Conservation (phyloP, 2,888 invertebrate genomes). For the Xanthorhoe designata region DNA sequence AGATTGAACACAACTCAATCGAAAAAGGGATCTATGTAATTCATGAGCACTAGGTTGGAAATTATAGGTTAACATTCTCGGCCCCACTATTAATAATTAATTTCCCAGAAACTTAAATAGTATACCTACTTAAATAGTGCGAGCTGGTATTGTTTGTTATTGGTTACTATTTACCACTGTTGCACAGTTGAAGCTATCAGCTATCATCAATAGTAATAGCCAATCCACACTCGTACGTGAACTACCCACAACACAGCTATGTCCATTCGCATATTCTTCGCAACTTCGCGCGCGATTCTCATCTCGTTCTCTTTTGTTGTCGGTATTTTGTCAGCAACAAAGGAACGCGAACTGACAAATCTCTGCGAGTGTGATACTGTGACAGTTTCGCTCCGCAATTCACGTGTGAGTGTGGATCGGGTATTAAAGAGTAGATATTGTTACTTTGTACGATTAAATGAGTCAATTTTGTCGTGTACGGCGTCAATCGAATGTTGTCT, state of each 20-base stretch:
- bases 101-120: background rate
- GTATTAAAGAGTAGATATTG: background rate
- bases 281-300: too few species aligned
- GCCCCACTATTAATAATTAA: background rate
- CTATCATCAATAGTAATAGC: background rate
- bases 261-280: too few species aligned
- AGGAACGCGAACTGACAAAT: too few species aligned
- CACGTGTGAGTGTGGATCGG: too few species aligned
- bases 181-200: background rate
- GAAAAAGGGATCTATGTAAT: background rate
- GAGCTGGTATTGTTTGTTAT: background rate
- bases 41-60: background rate
- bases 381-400: too few species aligned
- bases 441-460: conserved; percentile 13
- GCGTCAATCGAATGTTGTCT: conserved; percentile 59
- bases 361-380: too few species aligned
- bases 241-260: too few species aligned
- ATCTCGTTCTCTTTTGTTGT: too few species aligned
- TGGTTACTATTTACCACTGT: background rate
- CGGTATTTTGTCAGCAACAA: too few species aligned
- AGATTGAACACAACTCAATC: background rate
- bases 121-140: background rate
- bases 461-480: conserved; percentile 42
- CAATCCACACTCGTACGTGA: too few species aligned
- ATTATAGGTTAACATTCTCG: background rate